phyloP scores from a whole-genome alignment of 37 sponge, comb jelly and placozoan species.

The Tethya wilhelma region DNA sequence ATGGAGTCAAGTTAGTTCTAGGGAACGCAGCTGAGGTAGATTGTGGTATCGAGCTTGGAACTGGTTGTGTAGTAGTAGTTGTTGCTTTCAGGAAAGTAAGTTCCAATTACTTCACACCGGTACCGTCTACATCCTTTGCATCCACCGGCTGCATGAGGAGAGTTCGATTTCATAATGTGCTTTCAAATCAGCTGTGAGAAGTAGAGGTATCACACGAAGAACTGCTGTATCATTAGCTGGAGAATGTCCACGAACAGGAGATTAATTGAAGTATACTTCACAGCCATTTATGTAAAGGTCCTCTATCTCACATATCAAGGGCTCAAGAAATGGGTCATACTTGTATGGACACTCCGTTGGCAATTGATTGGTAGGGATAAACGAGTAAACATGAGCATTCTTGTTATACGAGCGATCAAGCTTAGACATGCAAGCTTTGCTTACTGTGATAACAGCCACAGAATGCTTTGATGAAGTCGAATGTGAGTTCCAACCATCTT shows the following conservation, averaged over 20 bases:
- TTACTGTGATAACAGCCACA: conserved; percentile 25
- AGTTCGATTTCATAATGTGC: conserved; percentile 32
- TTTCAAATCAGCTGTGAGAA: conserved; percentile 28
- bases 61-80: conserved; percentile 28
- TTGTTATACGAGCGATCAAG: not conserved
- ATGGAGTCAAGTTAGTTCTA: not conserved
- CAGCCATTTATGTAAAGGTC: conserved; percentile 8
- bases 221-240: not conserved
- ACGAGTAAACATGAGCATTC: conserved; percentile 21
- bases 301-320: conserved; percentile 3
- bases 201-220: not conserved
- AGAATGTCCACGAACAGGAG: not conserved
- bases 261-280: conserved; percentile 6
- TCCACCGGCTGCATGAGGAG: conserved; percentile 5
- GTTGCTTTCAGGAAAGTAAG: conserved; percentile 7
- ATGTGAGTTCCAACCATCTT: conserved; percentile 23
- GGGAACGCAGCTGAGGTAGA: not conserved
- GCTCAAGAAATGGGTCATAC: conserved; percentile 17
- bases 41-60: not conserved
- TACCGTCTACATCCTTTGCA: conserved; percentile 8
- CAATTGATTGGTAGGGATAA: conserved; percentile 5
- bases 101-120: conserved; percentile 9
- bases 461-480: conserved; percentile 24
- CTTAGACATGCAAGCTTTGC: conserved; percentile 17
- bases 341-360: not conserved